A percentile compares a stretch with the other conserved stretches of the same genome.
phyloP scores from a whole-genome alignment of 1,140 invertebrate species.

The Hylaeus anthracinus region DNA sequence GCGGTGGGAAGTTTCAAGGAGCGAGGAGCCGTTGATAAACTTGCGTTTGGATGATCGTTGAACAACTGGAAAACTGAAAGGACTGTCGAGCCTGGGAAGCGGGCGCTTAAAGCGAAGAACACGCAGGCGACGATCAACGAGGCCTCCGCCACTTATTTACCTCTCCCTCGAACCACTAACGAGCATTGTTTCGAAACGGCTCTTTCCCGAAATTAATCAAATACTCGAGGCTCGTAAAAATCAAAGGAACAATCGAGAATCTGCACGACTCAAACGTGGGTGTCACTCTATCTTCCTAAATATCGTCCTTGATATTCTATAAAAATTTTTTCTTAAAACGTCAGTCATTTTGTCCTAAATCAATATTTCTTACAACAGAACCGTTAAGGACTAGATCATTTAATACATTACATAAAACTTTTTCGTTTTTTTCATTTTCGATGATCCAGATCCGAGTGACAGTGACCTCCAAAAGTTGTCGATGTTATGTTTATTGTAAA shows the following conservation, averaged over 20 bases:
- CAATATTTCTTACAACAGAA: no score
- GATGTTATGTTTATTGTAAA: no score
- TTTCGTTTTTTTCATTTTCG: no score
- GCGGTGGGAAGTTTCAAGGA: slow-evolving; percentile 44
- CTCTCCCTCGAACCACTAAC: slow-evolving; percentile 7
- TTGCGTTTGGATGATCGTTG: slow-evolving; percentile 42
- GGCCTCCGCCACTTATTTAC: slow-evolving; percentile 15
- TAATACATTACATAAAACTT: no score
- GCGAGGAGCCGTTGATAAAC: slow-evolving; percentile 43
- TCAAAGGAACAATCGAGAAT: background rate
- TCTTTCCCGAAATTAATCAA: slow-evolving; percentile 10
- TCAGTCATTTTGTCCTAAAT: no score
- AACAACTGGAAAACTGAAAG: slow-evolving; percentile 36
- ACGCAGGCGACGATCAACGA: background rate
- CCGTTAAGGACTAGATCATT: no score
- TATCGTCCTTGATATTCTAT: no score
- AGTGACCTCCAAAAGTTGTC: no score
- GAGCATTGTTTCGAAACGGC: slow-evolving; percentile 7
- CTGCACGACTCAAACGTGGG: no score
- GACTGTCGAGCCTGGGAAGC: background rate
- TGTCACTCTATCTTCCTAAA: no score
- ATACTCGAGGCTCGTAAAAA: background rate
- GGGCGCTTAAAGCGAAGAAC: slow-evolving; percentile 23
- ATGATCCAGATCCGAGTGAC: no score
- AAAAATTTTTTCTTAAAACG: no score